Evolutionary conservation across 1,140 invertebrate genomes (phyloP).

Genomic region (Ceratina calcarata): DNA sequence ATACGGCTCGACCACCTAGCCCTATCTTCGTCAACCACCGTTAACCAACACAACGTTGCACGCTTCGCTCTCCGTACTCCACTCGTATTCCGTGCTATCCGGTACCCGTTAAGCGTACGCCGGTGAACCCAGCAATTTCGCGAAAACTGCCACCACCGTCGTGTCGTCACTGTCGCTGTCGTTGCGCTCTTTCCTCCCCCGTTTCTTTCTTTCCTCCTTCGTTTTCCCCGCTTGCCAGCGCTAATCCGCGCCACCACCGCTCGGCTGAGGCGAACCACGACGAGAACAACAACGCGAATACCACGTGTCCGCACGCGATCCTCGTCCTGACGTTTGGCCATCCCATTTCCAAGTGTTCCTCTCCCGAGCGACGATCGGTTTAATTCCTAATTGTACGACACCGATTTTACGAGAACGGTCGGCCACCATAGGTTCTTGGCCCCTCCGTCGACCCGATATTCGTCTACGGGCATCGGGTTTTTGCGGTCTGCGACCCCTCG

Average conservation of each 20-base stretch:
- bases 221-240: constrained; percentile 1
- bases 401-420: constrained; percentile 3
- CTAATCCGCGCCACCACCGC: background rate
- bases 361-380: background rate
- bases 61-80: background rate
- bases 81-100: background rate
- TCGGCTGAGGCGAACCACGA: constrained; percentile 15
- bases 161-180: constrained; percentile 49
- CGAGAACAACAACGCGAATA: constrained; percentile 35
- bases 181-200: constrained; percentile 28
- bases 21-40: background rate
- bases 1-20: background rate
- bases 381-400: constrained; percentile 27
- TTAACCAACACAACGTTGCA: constrained; percentile 6
- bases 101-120: constrained; percentile 50
- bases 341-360: constrained; percentile 21
- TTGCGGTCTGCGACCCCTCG: background rate
- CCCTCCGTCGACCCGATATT: background rate
- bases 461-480: background rate
- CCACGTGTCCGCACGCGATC: constrained; percentile 61
- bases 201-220: constrained; percentile 10
- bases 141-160: constrained; percentile 59
- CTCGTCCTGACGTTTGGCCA: constrained; percentile 39
- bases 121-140: constrained; percentile 58
- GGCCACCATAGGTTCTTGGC: no score